Percentiles rank a stretch among this genome's conserved stretches.
Conservation (phyloP, 2,113 vertebrate genomes). For the Tinamus guttatus region DNA sequence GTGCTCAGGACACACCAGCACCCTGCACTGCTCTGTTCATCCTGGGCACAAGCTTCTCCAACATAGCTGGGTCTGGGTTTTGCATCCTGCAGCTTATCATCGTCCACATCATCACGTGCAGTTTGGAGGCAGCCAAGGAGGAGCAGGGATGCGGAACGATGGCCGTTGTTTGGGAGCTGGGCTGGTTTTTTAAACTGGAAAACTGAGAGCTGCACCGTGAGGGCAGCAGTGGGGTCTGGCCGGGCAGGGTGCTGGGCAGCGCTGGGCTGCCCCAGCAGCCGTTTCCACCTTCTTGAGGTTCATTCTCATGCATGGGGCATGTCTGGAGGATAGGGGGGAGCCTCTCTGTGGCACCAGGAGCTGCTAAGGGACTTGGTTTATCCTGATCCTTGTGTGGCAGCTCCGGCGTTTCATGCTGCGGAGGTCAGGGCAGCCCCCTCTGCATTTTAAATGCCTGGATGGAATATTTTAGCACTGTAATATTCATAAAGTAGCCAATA, state of each 20-base stretch:
- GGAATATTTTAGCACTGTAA: constrained; percentile 48
- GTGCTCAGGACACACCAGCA: no score
- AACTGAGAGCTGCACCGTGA: fast-evolving
- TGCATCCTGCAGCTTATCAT: no score
- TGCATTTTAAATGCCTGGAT: constrained; percentile 21
- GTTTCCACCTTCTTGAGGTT: no score
- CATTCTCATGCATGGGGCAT: no score
- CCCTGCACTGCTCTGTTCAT: no score
- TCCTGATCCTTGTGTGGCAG: fast-evolving
- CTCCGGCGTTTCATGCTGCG: neutral
- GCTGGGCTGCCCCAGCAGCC: fast-evolving
- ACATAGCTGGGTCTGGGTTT: no score
- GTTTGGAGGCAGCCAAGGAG: no score
- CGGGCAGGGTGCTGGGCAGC: neutral
- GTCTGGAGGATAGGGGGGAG: fast-evolving
- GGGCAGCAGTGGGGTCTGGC: neutral
- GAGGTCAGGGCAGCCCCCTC: neutral
- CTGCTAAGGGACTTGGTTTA: neutral
- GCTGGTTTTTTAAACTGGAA: no score
- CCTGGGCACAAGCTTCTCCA: no score
- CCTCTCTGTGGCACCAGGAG: neutral
- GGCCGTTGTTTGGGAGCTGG: no score
- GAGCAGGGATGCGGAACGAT: no score
- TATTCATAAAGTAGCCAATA: constrained; percentile 1
- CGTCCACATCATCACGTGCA: no score